Conservation (phyloP, 2,888 invertebrate genomes). For the Scrobipalpa atriplicella region DNA sequence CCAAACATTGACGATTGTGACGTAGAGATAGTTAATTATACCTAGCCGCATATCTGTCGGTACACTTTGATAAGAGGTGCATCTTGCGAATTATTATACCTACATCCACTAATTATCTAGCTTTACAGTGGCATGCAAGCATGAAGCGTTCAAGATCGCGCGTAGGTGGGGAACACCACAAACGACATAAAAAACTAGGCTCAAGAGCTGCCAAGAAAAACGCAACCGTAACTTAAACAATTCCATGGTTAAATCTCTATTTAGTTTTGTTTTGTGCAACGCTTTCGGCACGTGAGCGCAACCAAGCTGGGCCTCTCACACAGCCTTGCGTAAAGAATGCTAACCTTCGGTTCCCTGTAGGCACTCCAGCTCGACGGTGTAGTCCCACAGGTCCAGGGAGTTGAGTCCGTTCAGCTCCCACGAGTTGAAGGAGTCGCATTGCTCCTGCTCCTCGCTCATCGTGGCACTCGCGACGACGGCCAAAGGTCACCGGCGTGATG, state of each 20-base stretch:
- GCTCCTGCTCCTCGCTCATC: conserved; percentile 76
- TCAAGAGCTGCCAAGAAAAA: conserved; percentile 18
- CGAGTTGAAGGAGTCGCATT: conserved; percentile 73
- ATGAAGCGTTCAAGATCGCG: conserved; percentile 21
- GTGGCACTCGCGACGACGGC: conserved; percentile 55
- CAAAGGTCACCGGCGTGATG: conserved; percentile 34
- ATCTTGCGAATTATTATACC: conserved; percentile 21
- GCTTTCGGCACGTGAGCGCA: conserved; percentile 45
- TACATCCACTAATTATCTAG: conserved; percentile 1
- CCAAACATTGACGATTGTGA: too few relatives aligned
- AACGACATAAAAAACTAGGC: conserved; percentile 6
- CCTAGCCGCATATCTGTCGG: background rate
- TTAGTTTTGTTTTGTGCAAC: conserved; percentile 54
- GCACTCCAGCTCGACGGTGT: conserved; percentile 91
- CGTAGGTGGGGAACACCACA: conserved; percentile 13
- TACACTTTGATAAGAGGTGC: conserved; percentile 31
- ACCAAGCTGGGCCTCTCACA: conserved; percentile 57
- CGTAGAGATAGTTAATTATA: conserved; percentile 12
- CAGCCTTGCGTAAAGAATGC: conserved; percentile 60
- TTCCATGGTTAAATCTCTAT: conserved; percentile 54
- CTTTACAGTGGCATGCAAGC: conserved; percentile 22
- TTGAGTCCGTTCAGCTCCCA: conserved; percentile 84
- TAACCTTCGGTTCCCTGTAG: conserved; percentile 90
- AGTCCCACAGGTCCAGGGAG: conserved; percentile 93
- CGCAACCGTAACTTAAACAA: conserved; percentile 46